Evolutionary conservation across 2,797 vertebrate species (phyloP).

Genomic region (Enteromius argenteus): DNA sequence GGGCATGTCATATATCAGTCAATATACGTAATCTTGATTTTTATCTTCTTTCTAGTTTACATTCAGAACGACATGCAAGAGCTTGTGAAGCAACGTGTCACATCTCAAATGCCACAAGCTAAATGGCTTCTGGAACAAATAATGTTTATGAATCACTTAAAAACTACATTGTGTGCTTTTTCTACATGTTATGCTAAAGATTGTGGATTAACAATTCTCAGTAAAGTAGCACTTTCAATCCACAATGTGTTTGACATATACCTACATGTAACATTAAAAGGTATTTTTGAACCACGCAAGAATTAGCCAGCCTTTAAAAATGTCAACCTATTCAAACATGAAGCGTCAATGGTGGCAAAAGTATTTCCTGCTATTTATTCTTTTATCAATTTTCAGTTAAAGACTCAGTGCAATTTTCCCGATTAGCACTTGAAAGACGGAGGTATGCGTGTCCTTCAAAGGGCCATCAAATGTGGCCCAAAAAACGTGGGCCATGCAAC

Average conservation of each 20-base stretch:
- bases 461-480: conserved; percentile 20
- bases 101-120: not conserved
- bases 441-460: not conserved
- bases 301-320: conserved; percentile 30
- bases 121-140: not conserved
- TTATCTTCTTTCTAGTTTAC: not conserved
- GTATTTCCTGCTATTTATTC: not conserved
- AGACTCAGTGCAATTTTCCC: not conserved
- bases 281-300: not conserved
- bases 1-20: conserved; percentile 47
- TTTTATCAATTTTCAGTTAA: not conserved
- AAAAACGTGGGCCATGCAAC: conserved; percentile 37
- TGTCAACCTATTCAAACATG: conserved; percentile 20
- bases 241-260: conserved; percentile 5
- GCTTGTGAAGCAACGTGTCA: not conserved
- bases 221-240: conserved; percentile 6
- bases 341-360: not conserved
- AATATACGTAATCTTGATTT: conserved; percentile 41
- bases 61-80: conserved; percentile 3
- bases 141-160: not conserved
- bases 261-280: conserved; percentile 4
- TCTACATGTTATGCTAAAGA: not conserved
- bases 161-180: not conserved
- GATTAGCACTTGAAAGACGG: not conserved
- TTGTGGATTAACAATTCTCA: not conserved